Evolutionary conservation across 2,888 invertebrate species (phyloP).

Genomic region (Hecatera dysodea): DNA sequence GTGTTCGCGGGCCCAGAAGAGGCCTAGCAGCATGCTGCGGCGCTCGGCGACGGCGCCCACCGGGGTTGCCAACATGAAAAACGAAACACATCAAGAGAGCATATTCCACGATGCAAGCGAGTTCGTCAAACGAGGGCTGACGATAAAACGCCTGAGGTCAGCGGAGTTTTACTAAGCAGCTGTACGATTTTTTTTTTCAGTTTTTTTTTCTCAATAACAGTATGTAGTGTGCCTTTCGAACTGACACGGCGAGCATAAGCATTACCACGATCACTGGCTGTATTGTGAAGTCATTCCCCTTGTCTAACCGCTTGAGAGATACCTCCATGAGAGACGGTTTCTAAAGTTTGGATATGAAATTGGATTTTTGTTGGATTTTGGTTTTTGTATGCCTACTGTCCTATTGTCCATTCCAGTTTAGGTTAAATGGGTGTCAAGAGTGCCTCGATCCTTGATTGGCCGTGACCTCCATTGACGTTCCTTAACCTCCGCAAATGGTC

Average conservation of each 20-base stretch:
- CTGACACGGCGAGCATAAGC: constrained; percentile 86
- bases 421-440: constrained; percentile 58
- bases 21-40: constrained; percentile 78
- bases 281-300: constrained; percentile 66
- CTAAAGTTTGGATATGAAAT: constrained; percentile 57
- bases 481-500: constrained; percentile 73
- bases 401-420: constrained; percentile 58
- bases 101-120: constrained; percentile 89
- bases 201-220: constrained; percentile 74
- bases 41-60: constrained; percentile 87
- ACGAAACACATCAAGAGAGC: constrained; percentile 82
- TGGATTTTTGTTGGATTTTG: constrained; percentile 61
- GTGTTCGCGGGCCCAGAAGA: constrained; percentile 81
- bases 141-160: constrained; percentile 90
- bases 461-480: constrained; percentile 75
- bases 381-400: constrained; percentile 63
- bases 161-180: constrained; percentile 85
- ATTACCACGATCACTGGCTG: constrained; percentile 76
- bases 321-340: constrained; percentile 57
- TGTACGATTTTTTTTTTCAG: constrained; percentile 84
- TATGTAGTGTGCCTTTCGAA: constrained; percentile 88
- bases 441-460: constrained; percentile 70
- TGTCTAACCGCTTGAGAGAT: constrained; percentile 71
- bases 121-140: constrained; percentile 88
- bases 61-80: constrained; percentile 82